A percentile compares a stretch with the other conserved stretches of the same genome.
Conservation (phyloP, 1,140 invertebrate genomes). For the Orussus abietinus region DNA sequence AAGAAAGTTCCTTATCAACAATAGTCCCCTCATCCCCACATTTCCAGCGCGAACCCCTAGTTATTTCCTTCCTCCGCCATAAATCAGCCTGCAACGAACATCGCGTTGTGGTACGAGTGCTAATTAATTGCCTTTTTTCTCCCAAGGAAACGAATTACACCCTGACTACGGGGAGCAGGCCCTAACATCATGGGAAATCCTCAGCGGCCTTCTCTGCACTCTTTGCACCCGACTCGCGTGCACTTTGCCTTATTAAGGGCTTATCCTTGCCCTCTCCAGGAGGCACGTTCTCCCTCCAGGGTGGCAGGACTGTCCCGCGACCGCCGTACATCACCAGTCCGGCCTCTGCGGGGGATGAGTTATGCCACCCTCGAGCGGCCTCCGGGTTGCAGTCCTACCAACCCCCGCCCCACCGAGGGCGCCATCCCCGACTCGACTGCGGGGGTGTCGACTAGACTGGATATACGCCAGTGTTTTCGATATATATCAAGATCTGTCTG, state of each 20-base stretch:
- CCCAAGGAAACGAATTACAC: too few species aligned
- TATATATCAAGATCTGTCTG: conserved; percentile 31
- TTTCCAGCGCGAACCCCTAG: too few species aligned
- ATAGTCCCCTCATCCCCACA: too few species aligned
- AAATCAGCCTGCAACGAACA: neutral
- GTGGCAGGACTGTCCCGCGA: conserved; percentile 30
- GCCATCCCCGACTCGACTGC: conserved; percentile 6
- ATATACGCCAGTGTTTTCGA: conserved; percentile 24
- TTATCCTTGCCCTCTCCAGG: conserved; percentile 21
- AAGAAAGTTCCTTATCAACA: too few species aligned
- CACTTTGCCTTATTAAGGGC: conserved; percentile 48
- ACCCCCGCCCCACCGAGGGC: neutral
- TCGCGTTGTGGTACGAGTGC: too few species aligned
- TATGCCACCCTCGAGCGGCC: conserved; percentile 16
- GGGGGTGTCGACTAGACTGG: conserved; percentile 15
- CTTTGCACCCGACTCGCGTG: conserved; percentile 42
- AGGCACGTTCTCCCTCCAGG: too few species aligned
- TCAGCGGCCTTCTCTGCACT: too few species aligned
- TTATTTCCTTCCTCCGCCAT: too few species aligned
- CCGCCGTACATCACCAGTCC: conserved; percentile 33
- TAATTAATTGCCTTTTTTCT: too few species aligned
- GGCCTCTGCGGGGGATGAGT: conserved; percentile 23
- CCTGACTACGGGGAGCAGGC: too few species aligned
- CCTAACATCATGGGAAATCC: too few species aligned
- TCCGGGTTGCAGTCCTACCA: neutral